Evolutionary conservation across 2,888 invertebrate genomes (phyloP), one percentile per base, ranked within the genome.

Genomic region (Dendrolimus pini): DNA sequence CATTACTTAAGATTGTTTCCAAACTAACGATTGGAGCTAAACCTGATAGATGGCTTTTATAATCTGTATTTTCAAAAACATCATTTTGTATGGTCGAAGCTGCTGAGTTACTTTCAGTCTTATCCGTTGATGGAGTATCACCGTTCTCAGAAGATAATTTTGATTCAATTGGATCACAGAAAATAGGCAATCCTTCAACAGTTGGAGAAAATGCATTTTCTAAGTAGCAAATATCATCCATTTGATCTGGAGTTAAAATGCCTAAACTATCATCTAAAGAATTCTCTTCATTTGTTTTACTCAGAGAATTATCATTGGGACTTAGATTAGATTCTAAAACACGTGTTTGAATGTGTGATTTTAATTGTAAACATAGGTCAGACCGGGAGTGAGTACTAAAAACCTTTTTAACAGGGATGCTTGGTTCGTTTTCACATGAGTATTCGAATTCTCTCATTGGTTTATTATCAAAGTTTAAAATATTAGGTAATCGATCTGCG

Each of bases 161-260:
- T 70, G 77, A 81, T 63, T 85, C 85, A 70, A 78, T 83, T 63
- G 65, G 82, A 78, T 83, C 84, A 82, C 85, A 85, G 71, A 90
- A 89, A 68, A 82, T 85, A 63, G 90, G 90, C 70, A 94, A 83
- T 69, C 93, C 93, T 75, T 94, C 94, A 64, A 92, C 93, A 62
- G 93, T 93, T 56, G 94, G 93, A 58, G 94, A 93, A 82, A 93
- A 92, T 64, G 93, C 90, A 72, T 92, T 92, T 71, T 93, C 93
- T 67, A 93, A 85, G 65, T 93, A 91, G 65, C 92, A 92, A 65
- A 93, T 93, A 71, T 93, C 93, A 72, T 95, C 95, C 96, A 97
- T 96, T 83, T 97, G 96, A 85, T 96, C 96, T 0, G 97, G 96
- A 9, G 97, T 96, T 62, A 97, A 88, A 70, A 97, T 97, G 7